Percentiles rank a stretch among this genome's conserved stretches.
These are phyloP conservation scores for Lepilemur septentrionalis DNA, from an alignment of 2,797 vertebrate genomes.

Conservation along the genomic window DNA sequence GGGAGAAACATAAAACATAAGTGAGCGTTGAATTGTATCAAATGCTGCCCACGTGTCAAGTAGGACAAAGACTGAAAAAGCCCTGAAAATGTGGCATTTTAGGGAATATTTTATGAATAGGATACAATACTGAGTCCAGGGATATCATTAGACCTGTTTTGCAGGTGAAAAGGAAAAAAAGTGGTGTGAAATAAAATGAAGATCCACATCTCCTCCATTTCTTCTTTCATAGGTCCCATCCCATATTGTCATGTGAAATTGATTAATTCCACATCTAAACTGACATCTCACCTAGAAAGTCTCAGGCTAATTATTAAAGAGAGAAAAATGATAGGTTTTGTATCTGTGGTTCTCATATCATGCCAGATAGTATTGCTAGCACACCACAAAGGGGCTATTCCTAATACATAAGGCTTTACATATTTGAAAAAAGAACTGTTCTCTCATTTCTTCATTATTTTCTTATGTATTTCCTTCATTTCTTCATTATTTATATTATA, in stretches of 20 bases:
- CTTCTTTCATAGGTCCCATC: background rate
- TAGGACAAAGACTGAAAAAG: background rate
- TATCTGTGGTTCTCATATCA: background rate
- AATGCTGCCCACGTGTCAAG: background rate
- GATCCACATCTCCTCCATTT: background rate
- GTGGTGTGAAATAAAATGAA: background rate
- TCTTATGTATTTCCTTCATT: background rate
- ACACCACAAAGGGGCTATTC: background rate
- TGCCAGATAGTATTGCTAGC: background rate
- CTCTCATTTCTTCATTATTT: background rate
- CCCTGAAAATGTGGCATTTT: background rate
- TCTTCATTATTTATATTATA: background rate
- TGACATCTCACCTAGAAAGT: background rate
- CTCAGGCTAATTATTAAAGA: background rate
- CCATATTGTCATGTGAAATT: background rate
- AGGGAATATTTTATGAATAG: background rate
- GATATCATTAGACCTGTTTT: background rate
- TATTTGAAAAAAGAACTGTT: background rate
- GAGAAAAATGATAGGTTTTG: background rate
- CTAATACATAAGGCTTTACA: background rate
- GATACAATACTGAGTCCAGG: background rate
- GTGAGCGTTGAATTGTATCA: background rate
- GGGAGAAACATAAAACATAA: background rate
- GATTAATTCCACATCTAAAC: background rate
- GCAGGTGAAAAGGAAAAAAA: background rate